A percentile compares a stretch with the other conserved stretches of the same genome.
Conservation (phyloP, 2,888 invertebrate genomes). For the Lingula anatina region DNA sequence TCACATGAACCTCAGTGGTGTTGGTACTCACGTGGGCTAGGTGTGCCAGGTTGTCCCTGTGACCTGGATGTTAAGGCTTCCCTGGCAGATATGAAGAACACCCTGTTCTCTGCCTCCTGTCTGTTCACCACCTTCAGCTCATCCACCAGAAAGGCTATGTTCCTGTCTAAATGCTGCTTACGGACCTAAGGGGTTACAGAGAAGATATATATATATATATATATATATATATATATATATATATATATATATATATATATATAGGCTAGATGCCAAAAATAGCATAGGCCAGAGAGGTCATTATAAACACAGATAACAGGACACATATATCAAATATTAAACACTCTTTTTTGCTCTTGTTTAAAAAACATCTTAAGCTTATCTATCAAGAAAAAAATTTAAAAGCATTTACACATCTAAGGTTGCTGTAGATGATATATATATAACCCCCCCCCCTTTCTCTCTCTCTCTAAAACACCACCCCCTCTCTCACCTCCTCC, state of each 20-base stretch:
- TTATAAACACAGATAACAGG: not conserved
- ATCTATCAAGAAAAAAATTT: no score
- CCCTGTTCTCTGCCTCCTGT: constrained; percentile 63
- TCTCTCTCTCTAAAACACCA: no score
- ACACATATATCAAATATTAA: not conserved
- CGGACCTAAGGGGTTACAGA: constrained; percentile 66
- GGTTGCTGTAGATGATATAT: not conserved
- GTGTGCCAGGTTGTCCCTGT: constrained; percentile 41
- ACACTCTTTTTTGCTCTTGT: no score
- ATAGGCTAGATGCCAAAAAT: not conserved
- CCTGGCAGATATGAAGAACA: constrained; percentile 97
- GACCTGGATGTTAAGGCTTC: constrained; percentile 71
- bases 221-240: no score
- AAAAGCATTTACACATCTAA: no score
- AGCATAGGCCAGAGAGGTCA: not conserved
- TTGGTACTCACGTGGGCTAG: constrained; percentile 61
- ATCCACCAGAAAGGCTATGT: constrained; percentile 87
- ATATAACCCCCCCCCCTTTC: not conserved
- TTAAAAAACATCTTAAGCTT: no score
- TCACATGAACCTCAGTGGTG: no score
- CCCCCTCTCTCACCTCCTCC: constrained; percentile 92
- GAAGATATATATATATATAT: no score
- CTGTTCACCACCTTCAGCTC: constrained; percentile 81
- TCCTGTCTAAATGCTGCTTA: constrained; percentile 91
- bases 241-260: no score